Evolutionary conservation across 2,797 vertebrate genomes (phyloP).

Genomic region (Adrianichthys oophorus): DNA sequence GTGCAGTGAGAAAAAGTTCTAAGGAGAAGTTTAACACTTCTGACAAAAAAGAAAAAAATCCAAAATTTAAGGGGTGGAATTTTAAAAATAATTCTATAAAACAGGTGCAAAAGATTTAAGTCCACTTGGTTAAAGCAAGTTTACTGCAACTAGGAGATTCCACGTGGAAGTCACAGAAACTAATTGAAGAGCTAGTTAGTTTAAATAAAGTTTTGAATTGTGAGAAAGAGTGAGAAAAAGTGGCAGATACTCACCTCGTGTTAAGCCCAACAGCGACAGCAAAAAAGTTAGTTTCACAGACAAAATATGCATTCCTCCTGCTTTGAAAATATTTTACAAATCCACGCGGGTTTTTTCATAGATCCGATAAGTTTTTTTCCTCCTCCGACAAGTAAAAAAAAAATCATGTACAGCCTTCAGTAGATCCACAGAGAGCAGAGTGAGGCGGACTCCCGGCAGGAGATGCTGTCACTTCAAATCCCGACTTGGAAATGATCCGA

Average conservation of each 20-base stretch:
- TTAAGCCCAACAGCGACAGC: constrained; percentile 70
- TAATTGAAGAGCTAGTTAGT: too few relatives aligned
- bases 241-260: constrained; percentile 71
- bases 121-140: too few relatives aligned
- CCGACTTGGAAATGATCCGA: constrained; percentile 65
- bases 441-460: constrained; percentile 35
- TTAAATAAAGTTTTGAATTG: too few relatives aligned
- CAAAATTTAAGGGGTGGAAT: too few relatives aligned
- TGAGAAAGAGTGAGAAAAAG: neutral
- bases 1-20: constrained; percentile 37
- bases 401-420: constrained; percentile 40
- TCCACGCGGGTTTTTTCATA: constrained; percentile 79
- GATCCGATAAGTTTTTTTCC: constrained; percentile 69
- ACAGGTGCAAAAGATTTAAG: too few relatives aligned
- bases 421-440: constrained; percentile 56
- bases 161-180: too few relatives aligned
- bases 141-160: too few relatives aligned
- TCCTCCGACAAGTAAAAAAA: constrained; percentile 37
- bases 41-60: neutral
- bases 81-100: too few relatives aligned
- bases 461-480: constrained; percentile 62
- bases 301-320: constrained; percentile 82
- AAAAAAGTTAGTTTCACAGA: constrained; percentile 75
- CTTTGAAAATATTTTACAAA: constrained; percentile 65
- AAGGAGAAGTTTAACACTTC: constrained; percentile 20